A percentile compares a stretch with the other conserved stretches of the same genome.
Conservation (phyloP, 1,140 invertebrate genomes). For the Bradynema listronoti region DNA sequence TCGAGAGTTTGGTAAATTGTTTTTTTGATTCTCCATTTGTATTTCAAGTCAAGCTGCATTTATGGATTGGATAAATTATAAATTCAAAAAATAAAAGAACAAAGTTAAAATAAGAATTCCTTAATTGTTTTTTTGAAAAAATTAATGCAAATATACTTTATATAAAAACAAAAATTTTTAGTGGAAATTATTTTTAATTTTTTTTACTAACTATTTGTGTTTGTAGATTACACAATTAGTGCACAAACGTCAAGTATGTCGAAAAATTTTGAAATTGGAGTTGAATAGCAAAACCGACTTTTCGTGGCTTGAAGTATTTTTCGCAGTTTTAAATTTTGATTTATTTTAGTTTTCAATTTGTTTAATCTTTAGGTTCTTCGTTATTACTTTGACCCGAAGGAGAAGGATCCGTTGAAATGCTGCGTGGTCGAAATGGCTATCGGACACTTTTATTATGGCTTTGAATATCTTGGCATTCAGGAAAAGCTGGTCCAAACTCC, state of each 20-base stretch:
- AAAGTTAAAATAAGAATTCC: too few species aligned
- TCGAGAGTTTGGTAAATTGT: slow-evolving; percentile 77
- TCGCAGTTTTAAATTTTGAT: slow-evolving; percentile 3
- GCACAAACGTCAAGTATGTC: slow-evolving; percentile 90
- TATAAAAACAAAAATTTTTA: too few species aligned
- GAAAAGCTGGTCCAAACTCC: slow-evolving; percentile 96
- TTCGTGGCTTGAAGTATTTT: slow-evolving; percentile 78
- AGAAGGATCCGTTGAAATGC: slow-evolving; percentile 78
- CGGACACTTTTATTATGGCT: slow-evolving; percentile 95
- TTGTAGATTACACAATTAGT: slow-evolving; percentile 93
- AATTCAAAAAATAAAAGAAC: too few species aligned
- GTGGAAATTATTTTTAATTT: too few species aligned
- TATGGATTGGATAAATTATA: not conserved
- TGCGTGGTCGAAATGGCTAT: slow-evolving; percentile 98
- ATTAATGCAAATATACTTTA: too few species aligned
- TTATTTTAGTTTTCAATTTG: slow-evolving; percentile 61
- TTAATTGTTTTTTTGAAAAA: too few species aligned
- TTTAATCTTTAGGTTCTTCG: slow-evolving; percentile 67
- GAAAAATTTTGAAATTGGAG: slow-evolving; percentile 75
- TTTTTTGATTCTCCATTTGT: too few species aligned
- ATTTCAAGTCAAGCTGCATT: too few species aligned
- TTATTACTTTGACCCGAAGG: slow-evolving; percentile 87
- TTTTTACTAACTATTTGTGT: slow-evolving; percentile 27
- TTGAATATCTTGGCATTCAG: slow-evolving; percentile 95
- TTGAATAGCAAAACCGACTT: slow-evolving; percentile 76